Evolutionary conservation across 2,797 vertebrate species (phyloP).

Genomic region (Cryptoprocta ferox): DNA sequence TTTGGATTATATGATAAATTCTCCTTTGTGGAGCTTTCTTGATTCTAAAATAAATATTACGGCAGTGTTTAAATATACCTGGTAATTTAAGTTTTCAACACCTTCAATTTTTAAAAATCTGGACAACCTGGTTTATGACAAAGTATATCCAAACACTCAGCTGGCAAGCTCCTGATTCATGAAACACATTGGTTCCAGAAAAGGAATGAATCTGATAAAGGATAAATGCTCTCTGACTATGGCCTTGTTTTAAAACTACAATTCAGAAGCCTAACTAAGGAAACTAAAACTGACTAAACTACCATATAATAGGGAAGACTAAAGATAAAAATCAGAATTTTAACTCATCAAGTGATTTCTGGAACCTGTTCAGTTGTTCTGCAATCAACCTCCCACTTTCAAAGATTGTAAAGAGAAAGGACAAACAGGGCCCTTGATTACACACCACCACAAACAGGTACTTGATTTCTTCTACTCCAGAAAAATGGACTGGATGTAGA

Average conservation of each 20-base stretch:
- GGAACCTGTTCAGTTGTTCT: background rate
- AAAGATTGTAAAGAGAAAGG: slow-evolving; percentile 24
- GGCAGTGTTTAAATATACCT: slow-evolving; percentile 1
- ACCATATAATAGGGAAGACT: background rate
- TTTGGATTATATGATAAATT: slow-evolving; percentile 25
- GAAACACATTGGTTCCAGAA: slow-evolving; percentile 2
- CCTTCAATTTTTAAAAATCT: background rate
- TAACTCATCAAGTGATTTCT: slow-evolving; percentile 37
- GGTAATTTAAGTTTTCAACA: slow-evolving; percentile 36
- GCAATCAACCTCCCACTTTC: background rate
- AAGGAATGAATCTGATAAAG: slow-evolving; percentile 5
- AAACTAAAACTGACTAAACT: background rate
- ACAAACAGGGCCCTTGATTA: background rate
- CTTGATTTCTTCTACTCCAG: background rate
- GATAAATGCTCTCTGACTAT: background rate
- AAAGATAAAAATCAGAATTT: slow-evolving; percentile 20
- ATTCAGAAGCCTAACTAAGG: slow-evolving; percentile 31
- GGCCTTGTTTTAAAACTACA: slow-evolving; percentile 37
- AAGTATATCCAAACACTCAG: background rate
- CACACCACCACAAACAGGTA: background rate
- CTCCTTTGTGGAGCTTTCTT: background rate
- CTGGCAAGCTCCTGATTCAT: background rate
- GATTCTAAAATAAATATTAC: slow-evolving; percentile 11
- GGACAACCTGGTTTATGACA: background rate
- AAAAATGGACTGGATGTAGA: background rate